Conservation (phyloP, 2,113 vertebrate genomes). For the Psettodes erumei region DNA sequence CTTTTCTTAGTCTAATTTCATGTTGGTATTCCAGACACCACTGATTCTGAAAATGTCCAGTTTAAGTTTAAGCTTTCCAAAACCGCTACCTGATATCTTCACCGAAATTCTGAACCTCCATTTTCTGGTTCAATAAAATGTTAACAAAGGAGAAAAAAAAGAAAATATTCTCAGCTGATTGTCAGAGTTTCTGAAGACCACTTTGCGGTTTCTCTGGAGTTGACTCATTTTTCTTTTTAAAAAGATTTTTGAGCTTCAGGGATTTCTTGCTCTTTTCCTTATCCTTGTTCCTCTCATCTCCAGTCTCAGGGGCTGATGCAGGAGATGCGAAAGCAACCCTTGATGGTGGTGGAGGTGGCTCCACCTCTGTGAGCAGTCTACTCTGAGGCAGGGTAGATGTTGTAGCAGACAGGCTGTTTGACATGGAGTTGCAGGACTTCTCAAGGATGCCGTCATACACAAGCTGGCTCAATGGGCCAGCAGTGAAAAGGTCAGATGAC, state of each 20-base stretch:
- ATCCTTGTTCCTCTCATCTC: conserved; percentile 78
- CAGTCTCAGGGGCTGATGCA: conserved; percentile 79
- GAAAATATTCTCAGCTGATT: neutral
- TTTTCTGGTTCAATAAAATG: conserved; percentile 26
- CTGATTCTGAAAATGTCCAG: neutral
- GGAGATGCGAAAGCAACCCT: conserved; percentile 24
- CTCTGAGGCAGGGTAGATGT: conserved; percentile 59
- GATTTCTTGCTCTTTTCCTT: conserved; percentile 92
- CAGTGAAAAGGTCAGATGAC: conserved; percentile 79
- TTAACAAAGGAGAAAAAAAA: neutral
- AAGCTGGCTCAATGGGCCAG: conserved; percentile 87
- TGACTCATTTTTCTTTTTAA: conserved; percentile 90
- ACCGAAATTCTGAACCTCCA: conserved; percentile 2
- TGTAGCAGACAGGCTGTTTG: conserved; percentile 64
- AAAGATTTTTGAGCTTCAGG: conserved; percentile 93
- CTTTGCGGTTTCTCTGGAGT: conserved; percentile 68
- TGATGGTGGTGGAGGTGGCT: conserved; percentile 28
- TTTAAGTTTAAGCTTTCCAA: neutral
- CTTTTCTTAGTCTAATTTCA: neutral
- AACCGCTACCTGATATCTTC: neutral
- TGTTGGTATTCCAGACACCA: neutral
- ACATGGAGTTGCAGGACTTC: conserved; percentile 85
- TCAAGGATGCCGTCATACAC: conserved; percentile 96
- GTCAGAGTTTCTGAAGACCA: conserved; percentile 78
- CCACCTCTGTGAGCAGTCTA: conserved; percentile 44